These are phyloP conservation scores for Illadopsis cleaveri DNA, from an alignment of 2,113 vertebrate genomes.

Conservation along the genomic window DNA sequence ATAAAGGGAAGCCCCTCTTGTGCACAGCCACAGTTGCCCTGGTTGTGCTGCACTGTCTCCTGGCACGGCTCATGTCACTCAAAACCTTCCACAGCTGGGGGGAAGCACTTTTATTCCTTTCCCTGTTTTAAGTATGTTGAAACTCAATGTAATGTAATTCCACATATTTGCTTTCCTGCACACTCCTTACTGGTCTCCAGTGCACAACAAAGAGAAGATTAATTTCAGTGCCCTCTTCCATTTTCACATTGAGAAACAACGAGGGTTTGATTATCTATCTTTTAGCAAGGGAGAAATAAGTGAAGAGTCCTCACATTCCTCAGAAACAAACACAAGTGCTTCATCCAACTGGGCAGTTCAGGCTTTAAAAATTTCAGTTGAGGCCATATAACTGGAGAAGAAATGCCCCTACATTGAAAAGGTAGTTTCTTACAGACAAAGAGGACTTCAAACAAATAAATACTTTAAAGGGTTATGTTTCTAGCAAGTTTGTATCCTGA, in stretches of 20 bases:
- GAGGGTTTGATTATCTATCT: neutral
- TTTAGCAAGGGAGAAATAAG: neutral
- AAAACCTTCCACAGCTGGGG: neutral
- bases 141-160: neutral
- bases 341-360: neutral
- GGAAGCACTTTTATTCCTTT: neutral
- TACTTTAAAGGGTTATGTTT: neutral
- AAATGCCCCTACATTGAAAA: neutral
- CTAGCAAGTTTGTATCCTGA: neutral
- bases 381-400: neutral
- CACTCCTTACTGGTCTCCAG: neutral
- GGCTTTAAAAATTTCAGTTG: neutral
- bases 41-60: accelerated
- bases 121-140: neutral
- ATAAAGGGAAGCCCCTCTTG: neutral
- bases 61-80: neutral
- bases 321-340: neutral
- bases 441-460: neutral
- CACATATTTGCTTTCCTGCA: neutral
- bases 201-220: neutral
- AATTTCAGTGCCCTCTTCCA: neutral
- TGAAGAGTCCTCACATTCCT: neutral
- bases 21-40: accelerated
- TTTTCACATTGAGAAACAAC: neutral
- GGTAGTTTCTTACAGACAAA: neutral